Percentiles rank a stretch among this genome's conserved stretches.
phyloP scores from a whole-genome alignment of 64 coral and sea anemone genomes.

The Astreopora myriophthalma region DNA sequence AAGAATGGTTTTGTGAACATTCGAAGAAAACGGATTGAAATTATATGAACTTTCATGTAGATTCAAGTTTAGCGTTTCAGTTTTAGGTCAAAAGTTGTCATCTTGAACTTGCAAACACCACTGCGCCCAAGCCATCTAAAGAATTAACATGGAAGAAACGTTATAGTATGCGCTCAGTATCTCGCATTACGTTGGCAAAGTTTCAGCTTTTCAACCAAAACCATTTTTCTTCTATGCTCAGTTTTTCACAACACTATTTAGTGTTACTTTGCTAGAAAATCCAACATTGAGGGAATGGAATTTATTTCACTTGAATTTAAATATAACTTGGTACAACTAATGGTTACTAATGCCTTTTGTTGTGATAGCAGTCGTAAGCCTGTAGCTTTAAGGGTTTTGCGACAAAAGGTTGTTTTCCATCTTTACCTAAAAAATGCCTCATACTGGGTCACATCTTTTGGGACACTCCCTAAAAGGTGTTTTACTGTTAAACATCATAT shows the following conservation, averaged over 20 bases:
- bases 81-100: not conserved
- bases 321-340: too few species aligned
- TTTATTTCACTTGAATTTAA: too few species aligned
- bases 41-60: conserved; percentile 1
- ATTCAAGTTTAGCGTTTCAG: conserved; percentile 8
- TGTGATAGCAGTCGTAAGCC: too few species aligned
- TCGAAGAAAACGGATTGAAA: not conserved
- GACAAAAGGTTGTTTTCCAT: too few species aligned
- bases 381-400: too few species aligned
- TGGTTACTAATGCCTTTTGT: too few species aligned
- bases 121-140: not conserved
- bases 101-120: not conserved
- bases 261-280: not conserved
- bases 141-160: not conserved
- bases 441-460: too few species aligned
- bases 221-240: not conserved
- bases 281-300: not conserved
- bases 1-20: not conserved
- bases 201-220: not conserved
- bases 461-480: too few species aligned
- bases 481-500: too few species aligned
- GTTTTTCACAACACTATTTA: not conserved
- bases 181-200: not conserved
- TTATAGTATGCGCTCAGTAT: not conserved
- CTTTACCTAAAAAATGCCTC: too few species aligned